phyloP scores from a whole-genome alignment of 2,113 vertebrate species.

The Melanocharis versteri region DNA sequence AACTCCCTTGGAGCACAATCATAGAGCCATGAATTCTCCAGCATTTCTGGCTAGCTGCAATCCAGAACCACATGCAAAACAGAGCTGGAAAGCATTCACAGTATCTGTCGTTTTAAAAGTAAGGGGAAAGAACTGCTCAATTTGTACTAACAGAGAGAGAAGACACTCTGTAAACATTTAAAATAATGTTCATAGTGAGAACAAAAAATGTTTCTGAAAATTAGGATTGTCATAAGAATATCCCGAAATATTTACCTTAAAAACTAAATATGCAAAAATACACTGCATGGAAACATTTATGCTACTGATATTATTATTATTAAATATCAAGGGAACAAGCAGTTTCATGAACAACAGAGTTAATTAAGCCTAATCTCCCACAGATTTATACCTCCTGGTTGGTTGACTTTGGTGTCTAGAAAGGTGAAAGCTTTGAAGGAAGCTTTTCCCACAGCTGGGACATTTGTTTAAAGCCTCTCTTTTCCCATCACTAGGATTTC shows the following conservation, averaged over 20 bases:
- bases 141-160: not conserved
- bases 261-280: not conserved
- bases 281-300: not conserved
- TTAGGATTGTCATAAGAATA: not conserved
- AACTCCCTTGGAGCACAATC: not conserved
- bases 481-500: constrained; percentile 1
- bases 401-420: not conserved
- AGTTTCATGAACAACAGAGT: constrained; percentile 18
- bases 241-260: not conserved
- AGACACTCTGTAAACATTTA: not conserved
- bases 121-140: not conserved
- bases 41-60: not conserved
- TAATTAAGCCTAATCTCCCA: constrained; percentile 32
- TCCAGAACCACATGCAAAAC: not conserved
- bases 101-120: not conserved
- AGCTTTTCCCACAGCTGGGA: constrained; percentile 22
- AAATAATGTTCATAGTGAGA: not conserved
- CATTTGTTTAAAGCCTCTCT: not conserved
- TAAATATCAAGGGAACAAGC: not conserved
- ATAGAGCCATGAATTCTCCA: not conserved
- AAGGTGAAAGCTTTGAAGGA: constrained; percentile 26
- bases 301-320: not conserved
- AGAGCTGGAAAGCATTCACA: not conserved
- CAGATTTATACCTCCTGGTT: not conserved
- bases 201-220: not conserved